Conservation (phyloP, 2,797 vertebrate genomes). For the Parambassis ranga region DNA sequence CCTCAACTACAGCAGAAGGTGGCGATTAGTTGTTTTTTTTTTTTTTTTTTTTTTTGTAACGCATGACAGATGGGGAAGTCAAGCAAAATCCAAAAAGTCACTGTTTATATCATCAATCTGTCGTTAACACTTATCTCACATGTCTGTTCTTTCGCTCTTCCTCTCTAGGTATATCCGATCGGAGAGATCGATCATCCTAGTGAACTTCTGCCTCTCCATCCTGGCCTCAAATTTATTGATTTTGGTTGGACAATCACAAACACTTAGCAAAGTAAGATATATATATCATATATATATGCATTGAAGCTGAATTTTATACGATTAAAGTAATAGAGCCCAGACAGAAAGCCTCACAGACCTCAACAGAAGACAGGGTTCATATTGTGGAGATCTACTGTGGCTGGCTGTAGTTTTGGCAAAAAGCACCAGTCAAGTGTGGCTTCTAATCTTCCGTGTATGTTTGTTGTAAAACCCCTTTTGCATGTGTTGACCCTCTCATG, state of each 20-base stretch:
- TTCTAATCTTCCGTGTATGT: no score
- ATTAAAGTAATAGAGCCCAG: neutral
- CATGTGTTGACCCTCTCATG: neutral
- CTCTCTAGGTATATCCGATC: constrained; percentile 92
- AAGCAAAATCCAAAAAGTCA: constrained; percentile 49
- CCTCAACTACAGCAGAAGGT: constrained; percentile 40
- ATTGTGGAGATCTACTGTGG: constrained; percentile 22
- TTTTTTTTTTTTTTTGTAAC: constrained; percentile 14
- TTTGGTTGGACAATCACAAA: constrained; percentile 97
- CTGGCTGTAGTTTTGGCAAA: constrained; percentile 18
- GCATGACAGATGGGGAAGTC: constrained; percentile 61
- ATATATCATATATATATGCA: neutral
- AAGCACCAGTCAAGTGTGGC: no score
- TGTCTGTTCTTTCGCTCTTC: constrained; percentile 13
- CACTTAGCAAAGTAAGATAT: constrained; percentile 92
- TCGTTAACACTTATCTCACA: constrained; percentile 20
- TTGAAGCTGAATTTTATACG: neutral
- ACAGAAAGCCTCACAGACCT: neutral
- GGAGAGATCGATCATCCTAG: constrained; percentile 96
- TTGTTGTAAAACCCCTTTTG: neutral
- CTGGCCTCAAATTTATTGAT: constrained; percentile 97
- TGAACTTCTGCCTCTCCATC: constrained; percentile 98
- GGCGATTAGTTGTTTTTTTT: constrained; percentile 24
- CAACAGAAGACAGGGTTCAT: neutral
- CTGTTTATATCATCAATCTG: constrained; percentile 33